Evolutionary conservation across 1,140 invertebrate genomes (phyloP).

Genomic region (Apis mellifera): DNA sequence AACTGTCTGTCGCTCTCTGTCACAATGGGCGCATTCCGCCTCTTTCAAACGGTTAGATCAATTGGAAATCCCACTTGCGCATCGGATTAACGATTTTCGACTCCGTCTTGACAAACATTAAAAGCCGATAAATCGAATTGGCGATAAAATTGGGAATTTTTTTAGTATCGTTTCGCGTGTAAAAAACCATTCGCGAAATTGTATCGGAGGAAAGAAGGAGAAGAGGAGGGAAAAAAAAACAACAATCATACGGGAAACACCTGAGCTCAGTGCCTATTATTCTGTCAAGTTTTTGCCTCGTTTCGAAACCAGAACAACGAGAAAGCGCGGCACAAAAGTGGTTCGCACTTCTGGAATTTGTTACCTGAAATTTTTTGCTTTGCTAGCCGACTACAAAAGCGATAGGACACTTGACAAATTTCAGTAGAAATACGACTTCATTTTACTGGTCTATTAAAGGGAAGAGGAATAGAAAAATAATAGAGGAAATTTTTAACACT

Average conservation of each 20-base stretch:
- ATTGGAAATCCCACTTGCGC: slow-evolving; percentile 41
- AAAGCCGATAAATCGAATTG: background rate
- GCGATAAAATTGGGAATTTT: background rate
- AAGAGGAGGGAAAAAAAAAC: background rate
- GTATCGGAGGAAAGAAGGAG: no score
- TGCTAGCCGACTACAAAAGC: background rate
- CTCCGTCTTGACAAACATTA: background rate
- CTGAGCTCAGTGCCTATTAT: background rate
- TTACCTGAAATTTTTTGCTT: background rate
- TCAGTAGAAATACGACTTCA: background rate
- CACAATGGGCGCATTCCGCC: slow-evolving; percentile 20
- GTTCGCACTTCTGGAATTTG: background rate
- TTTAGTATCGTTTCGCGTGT: background rate
- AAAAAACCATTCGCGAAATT: background rate
- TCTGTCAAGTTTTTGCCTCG: background rate
- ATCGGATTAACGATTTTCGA: slow-evolving; percentile 43
- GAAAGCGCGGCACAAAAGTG: background rate
- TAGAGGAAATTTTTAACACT: no score
- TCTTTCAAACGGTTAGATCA: slow-evolving; percentile 52
- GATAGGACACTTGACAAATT: background rate
- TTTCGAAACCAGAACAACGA: background rate
- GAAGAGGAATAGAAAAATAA: no score
- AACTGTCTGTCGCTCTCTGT: slow-evolving; percentile 20
- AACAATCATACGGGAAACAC: background rate
- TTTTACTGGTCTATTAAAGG: background rate